Evolutionary conservation across 2,888 invertebrate species (phyloP).

Genomic region (Melanophora roralis): DNA sequence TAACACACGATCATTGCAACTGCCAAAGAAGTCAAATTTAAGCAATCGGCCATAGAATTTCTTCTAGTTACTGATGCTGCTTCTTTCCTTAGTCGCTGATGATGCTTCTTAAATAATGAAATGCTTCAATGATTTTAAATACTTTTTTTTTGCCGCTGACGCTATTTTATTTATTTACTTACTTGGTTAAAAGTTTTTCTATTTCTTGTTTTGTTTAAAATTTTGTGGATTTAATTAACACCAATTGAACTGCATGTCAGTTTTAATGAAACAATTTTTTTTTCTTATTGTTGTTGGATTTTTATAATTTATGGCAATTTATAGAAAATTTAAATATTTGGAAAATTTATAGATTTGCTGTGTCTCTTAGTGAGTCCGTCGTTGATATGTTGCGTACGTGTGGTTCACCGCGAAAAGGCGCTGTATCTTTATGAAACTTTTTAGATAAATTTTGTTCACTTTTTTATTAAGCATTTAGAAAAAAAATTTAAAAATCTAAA

Average conservation of each 20-base stretch:
- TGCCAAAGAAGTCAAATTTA: slow-evolving; percentile 31
- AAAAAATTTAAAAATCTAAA: no score
- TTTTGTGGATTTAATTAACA: slow-evolving; percentile 78
- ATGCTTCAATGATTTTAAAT: slow-evolving; percentile 63
- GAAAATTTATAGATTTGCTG: slow-evolving; percentile 4
- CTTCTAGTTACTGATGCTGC: slow-evolving; percentile 3
- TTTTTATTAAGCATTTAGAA: no score
- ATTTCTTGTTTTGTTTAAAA: slow-evolving; percentile 60
- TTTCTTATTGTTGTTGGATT: slow-evolving; percentile 21
- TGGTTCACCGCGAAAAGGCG: slow-evolving; percentile 13
- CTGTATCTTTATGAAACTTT: slow-evolving; percentile 17
- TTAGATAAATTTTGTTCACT: no score
- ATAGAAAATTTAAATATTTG: slow-evolving; percentile 14
- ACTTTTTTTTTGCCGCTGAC: no score
- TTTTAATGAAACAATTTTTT: slow-evolving; percentile 43
- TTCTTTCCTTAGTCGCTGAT: not conserved
- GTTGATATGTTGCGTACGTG: not conserved
- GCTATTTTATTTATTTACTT: slow-evolving; percentile 26
- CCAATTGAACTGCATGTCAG: slow-evolving; percentile 77
- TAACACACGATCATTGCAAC: slow-evolving; percentile 38
- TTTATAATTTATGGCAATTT: slow-evolving; percentile 44
- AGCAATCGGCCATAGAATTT: slow-evolving; percentile 36
- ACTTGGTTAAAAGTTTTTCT: slow-evolving; percentile 21
- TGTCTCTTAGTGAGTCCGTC: not conserved
- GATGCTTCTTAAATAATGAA: slow-evolving; percentile 53